Evolutionary conservation across 2,797 vertebrate species (phyloP).

Genomic region (Lithobates sylvaticus): DNA sequence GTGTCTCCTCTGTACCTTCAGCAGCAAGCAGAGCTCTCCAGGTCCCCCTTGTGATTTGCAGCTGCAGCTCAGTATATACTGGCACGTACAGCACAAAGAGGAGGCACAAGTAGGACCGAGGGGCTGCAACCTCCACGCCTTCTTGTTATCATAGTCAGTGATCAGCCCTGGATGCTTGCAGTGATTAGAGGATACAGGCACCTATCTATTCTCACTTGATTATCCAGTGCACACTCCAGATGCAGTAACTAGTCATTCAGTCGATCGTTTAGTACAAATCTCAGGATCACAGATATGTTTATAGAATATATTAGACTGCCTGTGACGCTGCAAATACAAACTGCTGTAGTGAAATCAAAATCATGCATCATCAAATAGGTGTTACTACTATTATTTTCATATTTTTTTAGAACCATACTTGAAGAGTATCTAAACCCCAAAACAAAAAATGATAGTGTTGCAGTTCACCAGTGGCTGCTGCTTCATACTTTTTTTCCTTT

Average conservation of each 20-base stretch:
- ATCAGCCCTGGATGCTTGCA: not conserved
- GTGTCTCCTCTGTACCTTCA: not conserved
- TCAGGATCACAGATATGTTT: too few relatives aligned
- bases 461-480: too few relatives aligned
- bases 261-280: not conserved
- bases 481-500: too few relatives aligned
- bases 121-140: slow-evolving; percentile 46
- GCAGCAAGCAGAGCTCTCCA: slow-evolving; percentile 43
- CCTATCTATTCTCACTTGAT: not conserved
- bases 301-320: too few relatives aligned
- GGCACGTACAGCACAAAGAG: slow-evolving; percentile 37
- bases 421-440: too few relatives aligned
- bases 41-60: slow-evolving; percentile 53
- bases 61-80: slow-evolving; percentile 46
- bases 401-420: too few relatives aligned
- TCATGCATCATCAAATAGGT: too few relatives aligned
- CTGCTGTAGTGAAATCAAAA: too few relatives aligned
- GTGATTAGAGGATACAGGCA: not conserved
- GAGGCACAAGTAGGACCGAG: slow-evolving; percentile 28
- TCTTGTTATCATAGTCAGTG: not conserved
- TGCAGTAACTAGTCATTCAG: not conserved
- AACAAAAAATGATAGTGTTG: too few relatives aligned
- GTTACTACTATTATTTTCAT: too few relatives aligned
- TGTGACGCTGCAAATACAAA: too few relatives aligned
- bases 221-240: not conserved